Percentiles rank a stretch among this genome's conserved stretches.
phyloP scores from a whole-genome alignment of 2,113 vertebrate species.

The Phainopepla nitens region DNA sequence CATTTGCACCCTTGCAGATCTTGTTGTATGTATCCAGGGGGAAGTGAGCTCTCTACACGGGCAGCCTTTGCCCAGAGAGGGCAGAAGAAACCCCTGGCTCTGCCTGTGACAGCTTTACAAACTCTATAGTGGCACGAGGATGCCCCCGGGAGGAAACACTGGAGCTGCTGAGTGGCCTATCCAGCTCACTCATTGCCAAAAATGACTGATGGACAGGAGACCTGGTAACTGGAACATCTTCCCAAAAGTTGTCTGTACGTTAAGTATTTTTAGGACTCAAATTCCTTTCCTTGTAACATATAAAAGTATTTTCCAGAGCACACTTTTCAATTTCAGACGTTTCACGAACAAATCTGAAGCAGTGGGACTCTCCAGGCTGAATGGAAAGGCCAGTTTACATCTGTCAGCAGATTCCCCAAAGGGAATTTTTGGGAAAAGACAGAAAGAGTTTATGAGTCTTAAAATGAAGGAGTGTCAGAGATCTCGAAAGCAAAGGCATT shows the following conservation, averaged over 20 bases:
- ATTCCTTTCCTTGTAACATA: not conserved
- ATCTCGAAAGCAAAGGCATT: not conserved
- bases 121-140: not conserved
- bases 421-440: not conserved
- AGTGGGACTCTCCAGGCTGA: not conserved
- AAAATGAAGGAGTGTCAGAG: not conserved
- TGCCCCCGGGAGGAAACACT: not conserved
- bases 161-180: not conserved
- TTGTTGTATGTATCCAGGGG: not conserved
- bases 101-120: not conserved
- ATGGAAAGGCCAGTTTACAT: not conserved
- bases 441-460: not conserved
- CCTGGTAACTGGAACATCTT: not conserved
- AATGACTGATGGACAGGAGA: not conserved
- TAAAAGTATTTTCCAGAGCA: not conserved
- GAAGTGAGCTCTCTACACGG: not conserved
- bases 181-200: not conserved
- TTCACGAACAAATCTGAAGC: not conserved
- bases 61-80: not conserved
- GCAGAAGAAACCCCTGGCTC: accelerated
- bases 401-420: not conserved
- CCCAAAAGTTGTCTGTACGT: not conserved
- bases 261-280: not conserved
- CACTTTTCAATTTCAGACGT: not conserved
- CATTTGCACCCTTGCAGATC: not conserved